Base-by-base conservation (phyloP, 2,888 invertebrate genomes). In the Sarcophaga carnaria region DNA sequence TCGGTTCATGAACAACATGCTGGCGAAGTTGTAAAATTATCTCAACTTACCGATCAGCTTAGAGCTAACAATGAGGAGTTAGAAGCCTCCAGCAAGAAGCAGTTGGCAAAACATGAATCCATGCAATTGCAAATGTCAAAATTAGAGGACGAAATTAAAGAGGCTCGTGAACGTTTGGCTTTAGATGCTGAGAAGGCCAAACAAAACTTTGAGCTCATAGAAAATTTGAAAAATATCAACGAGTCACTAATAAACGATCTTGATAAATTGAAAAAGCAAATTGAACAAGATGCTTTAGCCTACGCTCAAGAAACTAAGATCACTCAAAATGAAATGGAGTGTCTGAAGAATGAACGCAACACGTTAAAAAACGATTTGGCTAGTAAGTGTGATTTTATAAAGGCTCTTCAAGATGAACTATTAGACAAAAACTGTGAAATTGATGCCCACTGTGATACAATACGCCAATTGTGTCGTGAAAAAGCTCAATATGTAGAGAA, bases 361-460 rank as follows among this genome's bases (percentile, higher is more conserved):
- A 92, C 93, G 0, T 87, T 93, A 45, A 91, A 91, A 86, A 90
- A 91, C 67, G 93, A 93, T 74, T 87, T 93, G 88, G 91, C 92
- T 70, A 92, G 91, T 80, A 93, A 93, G 80, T 92, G 93, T 62
- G 92, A 92, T 17, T 89, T 93, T 4, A 93, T 93, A n/a, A 91
- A 91, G 0, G 90, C 91, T 11, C 89, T 93, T 76, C 92, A 93
- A 88, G 90, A 91, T 17, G 94, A 94, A 88, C 88, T 94, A 64
- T 86, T 91, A 25, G 92, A 92, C 70, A 92, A 93, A 87, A 92
- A 91, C 78, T 92, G 92, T 27, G 92, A 93, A 87, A 92, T 94
- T 60, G 93, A 93, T 79, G 91, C 92, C 0, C 92, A 93, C 82
- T 91, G 91, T 85, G 92, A 94, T 80, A 92, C 91, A 47, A 91